Evolutionary conservation across 2,113 vertebrate species (phyloP).

Genomic region (Thymallus thymallus): DNA sequence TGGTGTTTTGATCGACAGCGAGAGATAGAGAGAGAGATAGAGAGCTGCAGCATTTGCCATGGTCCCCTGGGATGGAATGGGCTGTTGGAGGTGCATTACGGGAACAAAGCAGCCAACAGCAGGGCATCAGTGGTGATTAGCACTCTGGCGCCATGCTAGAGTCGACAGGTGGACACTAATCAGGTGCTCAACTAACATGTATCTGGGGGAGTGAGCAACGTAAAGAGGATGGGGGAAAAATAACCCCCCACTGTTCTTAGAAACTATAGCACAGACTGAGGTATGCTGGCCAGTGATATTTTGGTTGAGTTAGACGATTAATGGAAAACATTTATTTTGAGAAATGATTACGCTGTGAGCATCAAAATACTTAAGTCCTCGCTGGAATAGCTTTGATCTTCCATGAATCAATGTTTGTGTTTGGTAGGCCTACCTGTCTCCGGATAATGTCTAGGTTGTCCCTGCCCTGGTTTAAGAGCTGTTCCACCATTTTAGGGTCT

Average conservation of each 20-base stretch:
- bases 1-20: no score
- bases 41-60: not conserved
- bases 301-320: no score
- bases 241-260: not conserved
- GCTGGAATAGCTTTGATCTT: not conserved
- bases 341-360: not conserved
- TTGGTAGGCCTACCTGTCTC: slow-evolving; percentile 81
- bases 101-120: slow-evolving; percentile 57
- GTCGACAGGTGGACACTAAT: slow-evolving; percentile 43
- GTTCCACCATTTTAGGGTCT: slow-evolving; percentile 78
- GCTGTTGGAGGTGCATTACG: slow-evolving; percentile 48
- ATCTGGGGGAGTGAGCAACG: slow-evolving; percentile 12
- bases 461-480: slow-evolving; percentile 79
- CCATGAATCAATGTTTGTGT: slow-evolving; percentile 3
- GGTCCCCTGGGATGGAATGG: slow-evolving; percentile 25
- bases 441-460: slow-evolving; percentile 80
- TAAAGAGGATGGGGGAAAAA: slow-evolving; percentile 12
- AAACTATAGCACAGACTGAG: no score
- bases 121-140: slow-evolving; percentile 51
- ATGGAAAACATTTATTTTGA: no score
- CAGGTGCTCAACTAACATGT: slow-evolving; percentile 61
- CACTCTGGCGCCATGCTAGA: not conserved
- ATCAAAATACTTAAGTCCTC: not conserved
- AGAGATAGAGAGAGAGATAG: not conserved
- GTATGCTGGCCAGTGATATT: no score